Conservation (phyloP, 92 coral and sea anemone species). For the Pocillopora meandrina region DNA sequence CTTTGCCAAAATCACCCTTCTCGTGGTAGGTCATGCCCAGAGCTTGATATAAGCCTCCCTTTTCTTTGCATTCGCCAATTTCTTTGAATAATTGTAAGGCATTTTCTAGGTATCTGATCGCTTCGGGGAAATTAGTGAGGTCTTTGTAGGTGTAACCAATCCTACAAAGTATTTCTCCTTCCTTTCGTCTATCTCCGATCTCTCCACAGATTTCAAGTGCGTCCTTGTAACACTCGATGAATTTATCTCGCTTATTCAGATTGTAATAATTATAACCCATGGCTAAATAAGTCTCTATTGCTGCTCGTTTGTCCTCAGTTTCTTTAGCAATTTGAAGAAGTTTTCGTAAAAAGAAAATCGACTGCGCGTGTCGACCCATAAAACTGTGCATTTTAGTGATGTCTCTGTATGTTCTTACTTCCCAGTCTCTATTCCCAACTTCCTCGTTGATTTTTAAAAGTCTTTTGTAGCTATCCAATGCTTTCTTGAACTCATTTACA, state of each 20-base stretch:
- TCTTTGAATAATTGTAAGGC: conserved; percentile 15
- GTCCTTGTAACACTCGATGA: conserved; percentile 3
- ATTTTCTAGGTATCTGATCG: background rate
- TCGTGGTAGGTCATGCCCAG: conserved; percentile 5
- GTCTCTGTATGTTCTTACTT: background rate
- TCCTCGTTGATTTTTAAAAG: conserved; percentile 6
- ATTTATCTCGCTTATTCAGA: background rate
- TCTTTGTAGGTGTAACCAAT: background rate
- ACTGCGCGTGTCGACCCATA: background rate
- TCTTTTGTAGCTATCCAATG: background rate
- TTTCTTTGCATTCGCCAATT: conserved; percentile 1
- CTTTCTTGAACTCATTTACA: background rate
- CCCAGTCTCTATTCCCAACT: background rate
- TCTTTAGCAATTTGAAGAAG: background rate
- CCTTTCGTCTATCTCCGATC: conserved; percentile 8
- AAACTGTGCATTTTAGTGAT: background rate
- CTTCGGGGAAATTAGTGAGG: background rate
- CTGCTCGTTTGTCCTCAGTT: background rate
- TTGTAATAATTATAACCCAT: background rate
- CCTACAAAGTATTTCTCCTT: background rate
- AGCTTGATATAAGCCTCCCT: background rate
- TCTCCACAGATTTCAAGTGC: conserved; percentile 4
- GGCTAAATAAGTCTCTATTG: background rate
- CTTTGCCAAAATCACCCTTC: background rate
- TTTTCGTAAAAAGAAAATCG: conserved; percentile 1